Conservation (phyloP, 1,140 invertebrate genomes). For the Drosophila arizonae region DNA sequence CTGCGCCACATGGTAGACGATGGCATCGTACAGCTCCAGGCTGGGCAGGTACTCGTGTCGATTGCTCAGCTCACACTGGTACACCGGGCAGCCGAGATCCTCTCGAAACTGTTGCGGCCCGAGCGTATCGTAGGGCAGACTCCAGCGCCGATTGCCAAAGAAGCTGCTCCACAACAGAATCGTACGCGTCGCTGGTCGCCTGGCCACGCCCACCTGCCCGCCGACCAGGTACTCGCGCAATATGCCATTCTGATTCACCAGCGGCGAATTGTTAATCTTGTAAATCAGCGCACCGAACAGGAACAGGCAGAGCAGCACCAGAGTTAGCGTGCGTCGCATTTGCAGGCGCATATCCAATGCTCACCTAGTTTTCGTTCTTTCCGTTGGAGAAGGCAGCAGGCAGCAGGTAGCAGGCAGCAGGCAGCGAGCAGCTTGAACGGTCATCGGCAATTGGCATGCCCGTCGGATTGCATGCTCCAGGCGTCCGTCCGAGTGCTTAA, state of each 20-base stretch:
- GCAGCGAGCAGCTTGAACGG: constrained; percentile 44
- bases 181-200: constrained; percentile 21
- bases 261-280: constrained; percentile 42
- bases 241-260: constrained; percentile 69
- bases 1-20: constrained; percentile 81
- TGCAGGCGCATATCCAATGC: constrained; percentile 21
- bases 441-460: constrained; percentile 49
- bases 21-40: constrained; percentile 79
- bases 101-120: constrained; percentile 61
- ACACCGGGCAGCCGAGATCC: constrained; percentile 55
- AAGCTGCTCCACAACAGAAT: constrained; percentile 75
- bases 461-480: constrained; percentile 18
- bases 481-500: constrained; percentile 15
- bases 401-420: too few species aligned
- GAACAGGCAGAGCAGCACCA: constrained; percentile 23
- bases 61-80: constrained; percentile 70
- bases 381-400: background rate
- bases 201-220: background rate
- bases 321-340: constrained; percentile 22
- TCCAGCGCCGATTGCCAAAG: constrained; percentile 70
- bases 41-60: constrained; percentile 57
- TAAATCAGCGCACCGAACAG: constrained; percentile 33
- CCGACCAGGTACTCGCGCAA: constrained; percentile 43
- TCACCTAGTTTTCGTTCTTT: too few species aligned
- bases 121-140: constrained; percentile 54